These are phyloP conservation scores for Scomber colias DNA, from an alignment of 2,113 vertebrate species.

Conservation along the genomic window DNA sequence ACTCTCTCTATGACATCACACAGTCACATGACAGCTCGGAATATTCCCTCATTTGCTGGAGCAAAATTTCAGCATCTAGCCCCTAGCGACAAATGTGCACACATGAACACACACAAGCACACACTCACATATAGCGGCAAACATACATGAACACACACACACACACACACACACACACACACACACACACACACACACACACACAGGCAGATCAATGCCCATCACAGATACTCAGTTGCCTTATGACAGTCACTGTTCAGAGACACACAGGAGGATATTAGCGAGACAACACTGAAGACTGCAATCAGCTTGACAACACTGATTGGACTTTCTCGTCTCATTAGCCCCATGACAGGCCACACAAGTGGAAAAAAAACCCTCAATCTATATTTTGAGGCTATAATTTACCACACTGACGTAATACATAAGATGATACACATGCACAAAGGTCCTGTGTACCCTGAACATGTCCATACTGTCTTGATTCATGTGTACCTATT, in stretches of 20 bases:
- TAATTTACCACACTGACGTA: constrained; percentile 8
- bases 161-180: constrained; percentile 1
- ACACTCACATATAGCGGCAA: background rate
- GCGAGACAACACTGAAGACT: constrained; percentile 25
- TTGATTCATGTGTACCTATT: background rate
- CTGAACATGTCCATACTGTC: background rate
- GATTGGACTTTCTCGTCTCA: background rate
- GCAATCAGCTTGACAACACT: constrained; percentile 24
- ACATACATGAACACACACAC: constrained; percentile 13
- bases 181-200: background rate
- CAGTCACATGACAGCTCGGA: constrained; percentile 70
- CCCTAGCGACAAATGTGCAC: constrained; percentile 62
- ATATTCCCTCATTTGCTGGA: constrained; percentile 80
- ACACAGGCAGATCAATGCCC: constrained; percentile 42
- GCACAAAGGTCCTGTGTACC: background rate
- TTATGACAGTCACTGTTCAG: constrained; percentile 54
- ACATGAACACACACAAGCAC: constrained; percentile 26
- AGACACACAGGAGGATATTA: constrained; percentile 40
- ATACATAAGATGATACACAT: background rate
- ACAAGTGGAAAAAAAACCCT: background rate
- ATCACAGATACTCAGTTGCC: constrained; percentile 53
- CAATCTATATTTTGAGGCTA: background rate
- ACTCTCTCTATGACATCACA: constrained; percentile 81
- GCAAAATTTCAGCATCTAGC: constrained; percentile 68
- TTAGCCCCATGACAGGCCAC: background rate